A percentile compares a stretch with the other conserved stretches of the same genome.
phyloP scores from a whole-genome alignment of 2,888 invertebrate species.

The Lordiphosa fenestrarum region DNA sequence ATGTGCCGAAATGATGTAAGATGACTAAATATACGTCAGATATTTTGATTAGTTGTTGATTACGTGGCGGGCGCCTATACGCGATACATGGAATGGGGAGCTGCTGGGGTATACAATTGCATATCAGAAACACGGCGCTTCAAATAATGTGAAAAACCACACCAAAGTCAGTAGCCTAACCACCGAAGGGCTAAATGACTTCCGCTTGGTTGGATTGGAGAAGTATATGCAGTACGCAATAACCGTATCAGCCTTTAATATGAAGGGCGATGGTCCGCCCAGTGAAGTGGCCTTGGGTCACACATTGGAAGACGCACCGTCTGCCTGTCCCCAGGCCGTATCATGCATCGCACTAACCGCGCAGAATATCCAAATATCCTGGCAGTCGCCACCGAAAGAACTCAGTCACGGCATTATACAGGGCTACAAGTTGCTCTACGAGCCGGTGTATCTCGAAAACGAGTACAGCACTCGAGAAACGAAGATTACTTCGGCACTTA shows the following conservation, averaged over 20 bases:
- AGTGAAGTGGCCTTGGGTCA: slow-evolving; percentile 83
- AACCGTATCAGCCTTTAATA: slow-evolving; percentile 89
- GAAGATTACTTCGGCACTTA: slow-evolving; percentile 82
- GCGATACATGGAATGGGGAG: slow-evolving; percentile 88
- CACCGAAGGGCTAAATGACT: slow-evolving; percentile 82
- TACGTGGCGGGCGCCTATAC: slow-evolving; percentile 88
- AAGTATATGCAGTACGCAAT: slow-evolving; percentile 91
- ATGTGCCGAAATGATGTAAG: background rate
- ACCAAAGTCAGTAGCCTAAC: slow-evolving; percentile 80
- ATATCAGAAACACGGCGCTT: slow-evolving; percentile 81
- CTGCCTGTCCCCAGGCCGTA: slow-evolving; percentile 85
- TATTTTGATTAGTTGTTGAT: slow-evolving; percentile 81
- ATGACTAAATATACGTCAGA: background rate
- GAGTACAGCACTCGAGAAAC: slow-evolving; percentile 81
- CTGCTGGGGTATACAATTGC: slow-evolving; percentile 87
- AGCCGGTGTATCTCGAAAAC: slow-evolving; percentile 79
- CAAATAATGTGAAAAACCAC: slow-evolving; percentile 71
- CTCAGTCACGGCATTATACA: slow-evolving; percentile 85
- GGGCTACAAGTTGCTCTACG: slow-evolving; percentile 90
- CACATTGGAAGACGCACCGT: slow-evolving; percentile 83
- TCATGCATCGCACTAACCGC: slow-evolving; percentile 86
- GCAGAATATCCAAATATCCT: slow-evolving; percentile 87
- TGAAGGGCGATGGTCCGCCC: slow-evolving; percentile 88
- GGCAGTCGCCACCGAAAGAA: slow-evolving; percentile 85
- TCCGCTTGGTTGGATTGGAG: slow-evolving; percentile 84